Evolutionary conservation across 2,888 invertebrate species (phyloP).

Genomic region (Hirudinaria manillensis): DNA sequence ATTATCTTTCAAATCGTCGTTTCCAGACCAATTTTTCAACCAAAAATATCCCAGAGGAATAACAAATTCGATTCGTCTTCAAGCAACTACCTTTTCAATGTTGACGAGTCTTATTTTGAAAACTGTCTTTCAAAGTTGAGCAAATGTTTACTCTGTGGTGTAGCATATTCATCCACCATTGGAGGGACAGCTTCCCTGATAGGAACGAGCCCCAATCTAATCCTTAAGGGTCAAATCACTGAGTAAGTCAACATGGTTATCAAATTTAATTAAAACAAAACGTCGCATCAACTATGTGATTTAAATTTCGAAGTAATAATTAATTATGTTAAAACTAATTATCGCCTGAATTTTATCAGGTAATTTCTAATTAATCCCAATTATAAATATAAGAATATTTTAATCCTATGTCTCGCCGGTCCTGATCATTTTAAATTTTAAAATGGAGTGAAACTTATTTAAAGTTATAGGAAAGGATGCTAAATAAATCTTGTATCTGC

Average conservation of each 20-base stretch:
- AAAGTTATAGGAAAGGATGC: no score
- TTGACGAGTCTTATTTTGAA: background rate
- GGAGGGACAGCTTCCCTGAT: constrained; percentile 55
- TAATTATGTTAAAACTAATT: no score
- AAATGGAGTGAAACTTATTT: no score
- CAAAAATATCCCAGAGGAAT: background rate
- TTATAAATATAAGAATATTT: no score
- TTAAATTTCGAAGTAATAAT: no score
- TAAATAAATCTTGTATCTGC: no score
- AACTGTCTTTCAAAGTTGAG: constrained; percentile 5
- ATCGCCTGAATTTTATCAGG: no score
- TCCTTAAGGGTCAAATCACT: constrained; percentile 47
- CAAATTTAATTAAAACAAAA: background rate
- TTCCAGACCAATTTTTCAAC: background rate
- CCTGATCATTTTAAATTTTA: no score
- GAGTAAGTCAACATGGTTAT: constrained; percentile 1
- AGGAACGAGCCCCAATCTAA: constrained; percentile 54
- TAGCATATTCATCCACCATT: constrained; percentile 49
- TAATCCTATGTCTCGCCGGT: no score
- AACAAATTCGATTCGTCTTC: background rate
- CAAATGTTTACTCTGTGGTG: constrained; percentile 27
- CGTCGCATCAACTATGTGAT: no score
- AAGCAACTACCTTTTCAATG: background rate
- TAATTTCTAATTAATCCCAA: no score
- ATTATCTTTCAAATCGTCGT: background rate